phyloP scores from a whole-genome alignment of 2,797 vertebrate genomes.

The Artibeus jamaicensis region DNA sequence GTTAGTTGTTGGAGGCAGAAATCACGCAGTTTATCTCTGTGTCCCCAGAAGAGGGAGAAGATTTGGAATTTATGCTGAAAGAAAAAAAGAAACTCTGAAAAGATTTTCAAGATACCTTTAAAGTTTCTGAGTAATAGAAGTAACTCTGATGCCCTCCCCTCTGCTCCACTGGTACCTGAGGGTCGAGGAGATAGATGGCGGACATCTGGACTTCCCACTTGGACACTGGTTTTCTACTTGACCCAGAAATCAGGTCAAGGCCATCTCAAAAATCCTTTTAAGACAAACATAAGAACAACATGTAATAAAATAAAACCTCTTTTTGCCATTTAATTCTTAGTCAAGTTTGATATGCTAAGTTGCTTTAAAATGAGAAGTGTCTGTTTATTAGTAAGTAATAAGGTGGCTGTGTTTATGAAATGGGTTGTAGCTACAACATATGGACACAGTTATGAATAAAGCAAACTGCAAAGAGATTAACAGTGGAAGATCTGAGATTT shows the following conservation, averaged over 20 bases:
- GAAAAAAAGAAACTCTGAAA: constrained; percentile 17
- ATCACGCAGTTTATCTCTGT: neutral
- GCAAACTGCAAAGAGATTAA: constrained; percentile 64
- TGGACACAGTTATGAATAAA: constrained; percentile 62
- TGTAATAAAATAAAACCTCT: neutral
- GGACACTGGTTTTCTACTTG: neutral
- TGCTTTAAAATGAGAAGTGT: constrained; percentile 22
- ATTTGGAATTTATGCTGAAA: neutral
- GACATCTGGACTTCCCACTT: neutral
- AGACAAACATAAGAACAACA: neutral
- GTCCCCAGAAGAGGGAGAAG: neutral
- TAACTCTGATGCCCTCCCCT: neutral
- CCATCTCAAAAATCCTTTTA: neutral
- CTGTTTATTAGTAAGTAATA: constrained; percentile 56
- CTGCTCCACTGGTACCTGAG: neutral
- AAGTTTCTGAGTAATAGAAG: neutral
- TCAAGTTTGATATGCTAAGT: neutral
- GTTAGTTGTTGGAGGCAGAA: neutral
- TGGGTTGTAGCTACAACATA: constrained; percentile 54
- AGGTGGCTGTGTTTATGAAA: constrained; percentile 59
- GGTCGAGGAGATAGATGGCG: no score
- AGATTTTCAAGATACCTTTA: neutral
- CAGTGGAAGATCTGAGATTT: constrained; percentile 57
- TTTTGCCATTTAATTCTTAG: neutral
- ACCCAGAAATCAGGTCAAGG: neutral